A percentile compares a stretch with the other conserved stretches of the same genome.
These are phyloP conservation scores for Odontesthes bonariensis DNA, from an alignment of 2,113 vertebrate species.

Conservation along the genomic window DNA sequence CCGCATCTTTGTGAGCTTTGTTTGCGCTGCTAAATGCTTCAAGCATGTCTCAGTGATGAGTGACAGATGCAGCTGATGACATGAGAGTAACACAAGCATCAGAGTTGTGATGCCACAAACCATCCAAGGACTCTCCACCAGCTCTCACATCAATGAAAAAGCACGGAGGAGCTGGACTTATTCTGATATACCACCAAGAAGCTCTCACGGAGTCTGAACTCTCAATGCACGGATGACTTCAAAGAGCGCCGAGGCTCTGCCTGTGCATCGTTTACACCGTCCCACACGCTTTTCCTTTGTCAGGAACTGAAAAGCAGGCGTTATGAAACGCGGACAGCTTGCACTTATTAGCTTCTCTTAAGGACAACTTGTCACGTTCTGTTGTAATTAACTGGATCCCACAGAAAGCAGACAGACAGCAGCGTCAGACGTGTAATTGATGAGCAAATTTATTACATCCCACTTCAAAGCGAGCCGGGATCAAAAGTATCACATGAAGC, in stretches of 20 bases:
- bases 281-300: neutral
- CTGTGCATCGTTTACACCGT: neutral
- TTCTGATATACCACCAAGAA: neutral
- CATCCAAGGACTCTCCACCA: conserved; percentile 39
- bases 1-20: conserved; percentile 7
- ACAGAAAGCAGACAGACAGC: conserved; percentile 64
- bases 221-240: conserved; percentile 8
- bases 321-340: conserved; percentile 38
- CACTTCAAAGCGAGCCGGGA: conserved; percentile 57
- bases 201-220: neutral
- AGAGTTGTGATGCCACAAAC: conserved; percentile 14
- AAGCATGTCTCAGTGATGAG: conserved; percentile 39
- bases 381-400: conserved; percentile 73
- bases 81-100: neutral
- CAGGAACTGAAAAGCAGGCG: conserved; percentile 21
- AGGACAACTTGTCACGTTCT: conserved; percentile 57
- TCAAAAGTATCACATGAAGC: conserved; percentile 43
- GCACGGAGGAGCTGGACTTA: neutral
- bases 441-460: conserved; percentile 66
- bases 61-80: conserved; percentile 54
- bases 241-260: neutral
- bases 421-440: conserved; percentile 61
- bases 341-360: conserved; percentile 64
- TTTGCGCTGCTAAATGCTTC: conserved; percentile 3
- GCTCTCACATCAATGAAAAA: conserved; percentile 15